phyloP scores from a whole-genome alignment of 35 echinoderm and acorn worm species.

The Anneissia japonica region DNA sequence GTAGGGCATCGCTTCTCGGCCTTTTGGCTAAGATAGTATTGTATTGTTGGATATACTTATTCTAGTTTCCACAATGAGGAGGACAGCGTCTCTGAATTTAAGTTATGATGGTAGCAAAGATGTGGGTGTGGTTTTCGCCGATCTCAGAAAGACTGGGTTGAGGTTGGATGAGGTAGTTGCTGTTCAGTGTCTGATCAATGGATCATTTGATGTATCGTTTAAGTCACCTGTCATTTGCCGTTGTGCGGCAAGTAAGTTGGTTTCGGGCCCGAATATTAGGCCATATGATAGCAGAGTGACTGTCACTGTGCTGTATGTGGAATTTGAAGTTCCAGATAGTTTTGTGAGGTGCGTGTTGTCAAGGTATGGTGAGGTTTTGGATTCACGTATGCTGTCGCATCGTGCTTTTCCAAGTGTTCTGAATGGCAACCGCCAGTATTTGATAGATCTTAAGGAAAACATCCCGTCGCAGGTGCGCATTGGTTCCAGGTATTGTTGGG shows the following conservation, averaged over 20 bases:
- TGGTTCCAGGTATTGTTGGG: constrained; percentile 1
- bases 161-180: background rate
- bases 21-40: too few relatives aligned
- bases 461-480: constrained; percentile 8
- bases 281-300: too few relatives aligned
- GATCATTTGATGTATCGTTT: background rate
- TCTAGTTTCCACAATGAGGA: too few relatives aligned
- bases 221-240: background rate
- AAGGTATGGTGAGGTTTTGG: constrained; percentile 33
- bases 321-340: constrained; percentile 16
- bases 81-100: background rate
- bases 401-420: constrained; percentile 10
- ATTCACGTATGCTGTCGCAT: background rate
- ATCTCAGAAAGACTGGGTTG: background rate
- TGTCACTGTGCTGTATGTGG: too few relatives aligned
- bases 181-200: background rate
- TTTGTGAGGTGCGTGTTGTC: constrained; percentile 1
- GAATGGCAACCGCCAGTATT: constrained; percentile 31
- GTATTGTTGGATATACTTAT: too few relatives aligned
- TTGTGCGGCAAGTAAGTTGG: background rate
- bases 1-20: too few relatives aligned
- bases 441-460: background rate
- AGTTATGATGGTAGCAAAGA: background rate
- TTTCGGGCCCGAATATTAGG: too few relatives aligned
- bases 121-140: background rate